phyloP scores from a whole-genome alignment of 92 coral and sea anemone species.

The Phenganax marumi region DNA sequence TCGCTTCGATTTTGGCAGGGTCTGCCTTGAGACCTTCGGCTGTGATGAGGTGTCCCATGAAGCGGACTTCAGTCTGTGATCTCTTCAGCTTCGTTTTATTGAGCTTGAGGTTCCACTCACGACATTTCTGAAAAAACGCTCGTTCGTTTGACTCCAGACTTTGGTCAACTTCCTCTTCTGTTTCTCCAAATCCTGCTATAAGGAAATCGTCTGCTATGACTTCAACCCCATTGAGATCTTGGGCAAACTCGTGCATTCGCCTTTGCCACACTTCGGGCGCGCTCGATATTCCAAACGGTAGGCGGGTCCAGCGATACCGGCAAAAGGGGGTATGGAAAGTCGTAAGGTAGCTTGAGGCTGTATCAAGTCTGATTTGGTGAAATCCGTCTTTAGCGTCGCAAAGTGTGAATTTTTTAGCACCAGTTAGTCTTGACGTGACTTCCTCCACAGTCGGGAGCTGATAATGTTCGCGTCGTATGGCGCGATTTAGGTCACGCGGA shows the following conservation, averaged over 20 bases:
- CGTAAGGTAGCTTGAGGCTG: slow-evolving; percentile 30
- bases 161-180: slow-evolving; percentile 30
- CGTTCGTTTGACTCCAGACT: slow-evolving; percentile 23
- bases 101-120: no score
- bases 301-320: slow-evolving; percentile 38
- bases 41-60: no score
- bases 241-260: slow-evolving; percentile 45
- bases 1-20: not conserved
- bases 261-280: slow-evolving; percentile 51
- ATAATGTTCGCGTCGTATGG: not conserved
- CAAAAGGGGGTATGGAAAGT: slow-evolving; percentile 41
- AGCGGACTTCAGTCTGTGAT: no score
- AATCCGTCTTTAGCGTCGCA: no score
- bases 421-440: slow-evolving; percentile 41
- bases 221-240: no score
- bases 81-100: not conserved
- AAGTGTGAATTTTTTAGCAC: slow-evolving; percentile 39
- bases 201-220: slow-evolving; percentile 47
- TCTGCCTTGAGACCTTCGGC: not conserved
- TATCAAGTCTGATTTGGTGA: no score
- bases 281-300: slow-evolving; percentile 39
- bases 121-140: no score
- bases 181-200: slow-evolving; percentile 44
- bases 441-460: slow-evolving; percentile 43
- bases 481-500: slow-evolving; percentile 26